Percentiles rank a stretch among this genome's conserved stretches.
Evolutionary conservation across 1,140 invertebrate genomes (phyloP).

Genomic region (Idris sp.): DNA sequence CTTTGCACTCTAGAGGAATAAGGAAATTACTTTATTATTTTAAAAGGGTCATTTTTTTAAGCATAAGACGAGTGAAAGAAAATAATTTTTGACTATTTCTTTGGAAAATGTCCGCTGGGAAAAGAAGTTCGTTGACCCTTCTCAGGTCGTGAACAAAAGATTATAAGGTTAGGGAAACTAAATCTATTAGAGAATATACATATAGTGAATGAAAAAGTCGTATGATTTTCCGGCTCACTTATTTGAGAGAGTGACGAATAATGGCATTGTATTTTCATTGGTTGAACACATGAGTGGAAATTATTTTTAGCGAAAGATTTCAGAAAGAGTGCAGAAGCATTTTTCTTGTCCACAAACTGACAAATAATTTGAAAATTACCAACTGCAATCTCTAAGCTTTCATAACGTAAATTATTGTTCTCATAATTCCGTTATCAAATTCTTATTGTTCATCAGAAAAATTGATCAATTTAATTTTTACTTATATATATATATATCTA

Average conservation of each 20-base stretch:
- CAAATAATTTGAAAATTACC: conserved; percentile 46
- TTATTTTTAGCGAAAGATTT: conserved; percentile 29
- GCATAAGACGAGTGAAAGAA: conserved; percentile 2
- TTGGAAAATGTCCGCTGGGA: conserved; percentile 27
- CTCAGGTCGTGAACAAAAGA: conserved; percentile 46
- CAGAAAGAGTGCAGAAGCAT: conserved; percentile 12
- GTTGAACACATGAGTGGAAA: conserved; percentile 24
- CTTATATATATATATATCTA: too few species aligned
- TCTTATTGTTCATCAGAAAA: neutral
- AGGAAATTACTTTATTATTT: conserved; percentile 9
- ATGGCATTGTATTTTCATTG: conserved; percentile 43
- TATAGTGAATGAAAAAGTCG: conserved; percentile 50
- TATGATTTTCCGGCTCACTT: conserved; percentile 50
- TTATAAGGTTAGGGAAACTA: conserved; percentile 48
- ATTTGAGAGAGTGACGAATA: conserved; percentile 46
- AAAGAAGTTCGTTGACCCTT: conserved; percentile 27
- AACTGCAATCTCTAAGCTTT: conserved; percentile 3
- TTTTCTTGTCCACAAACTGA: conserved; percentile 25
- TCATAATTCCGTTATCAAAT: neutral
- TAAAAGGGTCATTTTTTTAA: conserved; percentile 11
- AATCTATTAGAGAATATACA: conserved; percentile 49
- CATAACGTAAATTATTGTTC: conserved; percentile 3
- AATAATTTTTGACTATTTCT: conserved; percentile 3
- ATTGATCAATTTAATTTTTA: neutral
- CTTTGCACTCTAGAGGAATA: too few species aligned